Evolutionary conservation across 2,888 invertebrate species (phyloP).

Genomic region (Aleiodes testaceus): DNA sequence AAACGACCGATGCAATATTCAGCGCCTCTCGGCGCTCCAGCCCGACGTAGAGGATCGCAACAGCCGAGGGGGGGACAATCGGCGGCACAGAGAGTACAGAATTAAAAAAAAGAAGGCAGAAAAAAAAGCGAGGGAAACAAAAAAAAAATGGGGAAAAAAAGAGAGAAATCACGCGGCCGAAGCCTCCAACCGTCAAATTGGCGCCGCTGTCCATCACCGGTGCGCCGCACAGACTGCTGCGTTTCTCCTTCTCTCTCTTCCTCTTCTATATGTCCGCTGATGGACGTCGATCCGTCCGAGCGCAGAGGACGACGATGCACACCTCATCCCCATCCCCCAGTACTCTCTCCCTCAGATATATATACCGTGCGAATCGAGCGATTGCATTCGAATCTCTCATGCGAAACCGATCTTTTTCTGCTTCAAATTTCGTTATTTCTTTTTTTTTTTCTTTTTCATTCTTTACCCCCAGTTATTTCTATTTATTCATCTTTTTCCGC

Average conservation of each 20-base stretch:
- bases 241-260: constrained; percentile 47
- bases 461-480: constrained; percentile 24
- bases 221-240: constrained; percentile 57
- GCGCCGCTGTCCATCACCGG: constrained; percentile 73
- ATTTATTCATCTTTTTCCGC: constrained; percentile 9
- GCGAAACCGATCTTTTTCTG: constrained; percentile 28
- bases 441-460: neutral
- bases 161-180: constrained; percentile 64
- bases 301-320: constrained; percentile 48
- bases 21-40: constrained; percentile 63
- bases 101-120: constrained; percentile 42
- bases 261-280: constrained; percentile 53
- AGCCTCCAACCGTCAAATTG: constrained; percentile 72
- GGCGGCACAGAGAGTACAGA: constrained; percentile 38
- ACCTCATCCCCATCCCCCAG: constrained; percentile 41
- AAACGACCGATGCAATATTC: constrained; percentile 72
- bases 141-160: constrained; percentile 52
- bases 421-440: constrained; percentile 15
- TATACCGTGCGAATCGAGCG: constrained; percentile 32
- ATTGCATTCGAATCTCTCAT: constrained; percentile 44
- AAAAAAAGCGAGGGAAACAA: constrained; percentile 43
- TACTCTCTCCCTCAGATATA: constrained; percentile 35
- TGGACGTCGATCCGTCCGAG: constrained; percentile 56
- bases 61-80: constrained; percentile 39
- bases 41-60: constrained; percentile 43